Conservation (phyloP, 2,113 vertebrate species). For the Myotis davidii region DNA sequence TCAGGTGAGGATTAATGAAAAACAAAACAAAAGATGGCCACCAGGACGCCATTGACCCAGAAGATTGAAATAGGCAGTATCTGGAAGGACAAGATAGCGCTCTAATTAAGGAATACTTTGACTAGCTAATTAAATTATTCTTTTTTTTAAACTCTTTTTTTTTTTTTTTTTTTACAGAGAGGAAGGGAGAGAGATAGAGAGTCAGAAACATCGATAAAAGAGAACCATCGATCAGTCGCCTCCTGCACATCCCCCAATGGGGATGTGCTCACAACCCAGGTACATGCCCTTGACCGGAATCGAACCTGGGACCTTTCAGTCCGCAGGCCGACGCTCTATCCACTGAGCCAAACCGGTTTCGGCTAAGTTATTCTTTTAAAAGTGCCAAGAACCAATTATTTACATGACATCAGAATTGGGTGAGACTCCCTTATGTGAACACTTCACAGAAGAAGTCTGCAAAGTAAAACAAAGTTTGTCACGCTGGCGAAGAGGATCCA, state of each 20-base stretch:
- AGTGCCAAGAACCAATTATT: constrained; percentile 7
- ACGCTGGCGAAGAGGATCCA: background rate
- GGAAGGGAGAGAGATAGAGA: too few relatives aligned
- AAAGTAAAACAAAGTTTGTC: background rate
- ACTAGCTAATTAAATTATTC: constrained; percentile 33
- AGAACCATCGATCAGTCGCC: too few relatives aligned
- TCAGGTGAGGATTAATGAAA: too few relatives aligned
- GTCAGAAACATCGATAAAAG: too few relatives aligned
- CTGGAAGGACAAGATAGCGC: background rate
- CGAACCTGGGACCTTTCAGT: too few relatives aligned
- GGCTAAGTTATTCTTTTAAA: constrained; percentile 48
- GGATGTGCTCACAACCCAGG: too few relatives aligned
- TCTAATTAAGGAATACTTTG: background rate
- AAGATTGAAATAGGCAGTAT: background rate
- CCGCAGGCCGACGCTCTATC: too few relatives aligned
- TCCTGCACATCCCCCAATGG: too few relatives aligned
- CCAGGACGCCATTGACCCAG: background rate
- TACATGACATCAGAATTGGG: background rate
- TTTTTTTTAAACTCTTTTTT: too few relatives aligned
- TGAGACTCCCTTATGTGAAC: background rate
- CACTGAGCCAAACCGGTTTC: too few relatives aligned
- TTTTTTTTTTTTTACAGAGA: too few relatives aligned
- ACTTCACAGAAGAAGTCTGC: background rate
- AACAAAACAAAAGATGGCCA: background rate
- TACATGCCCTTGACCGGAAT: too few relatives aligned